Conservation (phyloP, 2,888 invertebrate genomes). For the Thymelicus acteon region DNA sequence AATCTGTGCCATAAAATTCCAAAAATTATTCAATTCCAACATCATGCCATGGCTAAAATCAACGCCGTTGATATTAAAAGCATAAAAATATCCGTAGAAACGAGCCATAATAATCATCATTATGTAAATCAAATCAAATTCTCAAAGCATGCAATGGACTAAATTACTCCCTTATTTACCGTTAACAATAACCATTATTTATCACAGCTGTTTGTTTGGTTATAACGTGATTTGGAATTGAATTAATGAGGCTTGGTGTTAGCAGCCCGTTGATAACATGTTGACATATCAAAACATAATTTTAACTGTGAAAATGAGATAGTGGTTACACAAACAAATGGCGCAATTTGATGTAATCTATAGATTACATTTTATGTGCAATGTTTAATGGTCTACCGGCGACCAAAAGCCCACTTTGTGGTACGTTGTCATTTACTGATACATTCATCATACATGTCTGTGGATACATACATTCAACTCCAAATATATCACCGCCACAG, state of each 20-base stretch:
- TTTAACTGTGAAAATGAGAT: constrained; percentile 12
- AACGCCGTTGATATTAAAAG: constrained; percentile 6
- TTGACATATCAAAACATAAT: constrained; percentile 9
- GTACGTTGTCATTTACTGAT: too few relatives aligned
- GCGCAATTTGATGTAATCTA: neutral
- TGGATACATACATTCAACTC: too few relatives aligned
- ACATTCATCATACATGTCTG: too few relatives aligned
- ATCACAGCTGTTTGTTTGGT: constrained; percentile 21
- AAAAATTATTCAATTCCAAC: too few relatives aligned
- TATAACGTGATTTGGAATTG: constrained; percentile 25
- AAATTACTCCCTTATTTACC: constrained; percentile 13
- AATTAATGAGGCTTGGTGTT: constrained; percentile 22
- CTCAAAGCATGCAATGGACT: constrained; percentile 21
- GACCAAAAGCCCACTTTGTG: too few relatives aligned
- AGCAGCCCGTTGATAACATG: constrained; percentile 2
- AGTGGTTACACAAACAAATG: neutral
- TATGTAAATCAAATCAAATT: constrained; percentile 10
- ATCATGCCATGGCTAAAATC: too few relatives aligned
- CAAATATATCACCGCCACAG: too few relatives aligned
- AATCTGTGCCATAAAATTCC: too few relatives aligned
- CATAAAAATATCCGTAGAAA: constrained; percentile 11
- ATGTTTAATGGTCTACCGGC: too few relatives aligned
- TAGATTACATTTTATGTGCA: too few relatives aligned
- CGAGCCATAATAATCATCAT: neutral
- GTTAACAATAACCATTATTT: constrained; percentile 19